Percentiles rank a stretch among this genome's conserved stretches.
Evolutionary conservation across 2,888 invertebrate species (phyloP).

Genomic region (Pinctada fucata): DNA sequence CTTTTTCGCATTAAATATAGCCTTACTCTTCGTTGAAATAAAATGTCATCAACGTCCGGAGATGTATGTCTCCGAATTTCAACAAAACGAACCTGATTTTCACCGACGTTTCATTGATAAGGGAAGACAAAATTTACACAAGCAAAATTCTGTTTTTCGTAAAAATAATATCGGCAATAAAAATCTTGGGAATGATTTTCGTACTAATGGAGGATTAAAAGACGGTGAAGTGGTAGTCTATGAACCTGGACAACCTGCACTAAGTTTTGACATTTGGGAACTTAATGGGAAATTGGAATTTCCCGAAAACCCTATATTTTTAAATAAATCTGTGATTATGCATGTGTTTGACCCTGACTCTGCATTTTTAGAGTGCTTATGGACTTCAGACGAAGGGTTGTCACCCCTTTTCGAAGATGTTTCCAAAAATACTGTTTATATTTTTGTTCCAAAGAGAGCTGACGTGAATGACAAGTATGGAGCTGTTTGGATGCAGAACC

Average conservation of each 20-base stretch:
- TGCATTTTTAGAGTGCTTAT: conserved; percentile 56
- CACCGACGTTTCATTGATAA: too few species aligned
- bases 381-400: conserved; percentile 52
- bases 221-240: conserved; percentile 47
- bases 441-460: conserved; percentile 51
- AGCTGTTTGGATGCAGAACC: conserved; percentile 55
- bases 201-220: background rate
- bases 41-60: too few species aligned
- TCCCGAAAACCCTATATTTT: conserved; percentile 38
- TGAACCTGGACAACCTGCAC: conserved; percentile 48
- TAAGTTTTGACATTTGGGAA: conserved; percentile 48
- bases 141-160: background rate
- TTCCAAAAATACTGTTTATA: conserved; percentile 40
- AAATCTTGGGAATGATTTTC: background rate
- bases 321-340: conserved; percentile 49
- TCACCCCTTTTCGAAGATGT: conserved; percentile 29
- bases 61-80: too few species aligned
- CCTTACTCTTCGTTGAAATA: too few species aligned
- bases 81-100: too few species aligned
- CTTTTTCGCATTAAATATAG: too few species aligned
- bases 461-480: conserved; percentile 39
- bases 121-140: too few species aligned
- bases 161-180: background rate
- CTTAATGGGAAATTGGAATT: conserved; percentile 47
- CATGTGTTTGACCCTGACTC: conserved; percentile 55